Conservation (phyloP, 1,140 invertebrate genomes). For the Belonocnema kinseyi region DNA sequence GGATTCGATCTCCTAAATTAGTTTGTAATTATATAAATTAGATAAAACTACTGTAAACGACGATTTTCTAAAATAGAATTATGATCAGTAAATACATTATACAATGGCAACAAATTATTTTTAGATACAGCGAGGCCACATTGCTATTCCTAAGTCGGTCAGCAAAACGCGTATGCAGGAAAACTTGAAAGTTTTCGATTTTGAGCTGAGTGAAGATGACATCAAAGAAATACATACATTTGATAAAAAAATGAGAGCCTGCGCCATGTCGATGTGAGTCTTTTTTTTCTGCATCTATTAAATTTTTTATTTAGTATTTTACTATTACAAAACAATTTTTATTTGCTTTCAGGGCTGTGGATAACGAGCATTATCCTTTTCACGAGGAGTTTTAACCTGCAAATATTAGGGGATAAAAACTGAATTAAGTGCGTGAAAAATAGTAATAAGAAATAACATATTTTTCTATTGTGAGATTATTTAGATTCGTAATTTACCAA, state of each 20-base stretch:
- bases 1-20: too few relatives aligned
- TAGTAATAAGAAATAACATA: too few relatives aligned
- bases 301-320: conserved; percentile 29
- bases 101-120: conserved; percentile 39
- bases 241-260: conserved; percentile 76
- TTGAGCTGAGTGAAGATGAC: conserved; percentile 80
- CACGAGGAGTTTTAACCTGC: conserved; percentile 58
- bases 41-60: background rate
- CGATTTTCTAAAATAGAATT: too few relatives aligned
- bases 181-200: conserved; percentile 88
- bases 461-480: too few relatives aligned
- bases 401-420: background rate
- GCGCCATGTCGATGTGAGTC: conserved; percentile 69
- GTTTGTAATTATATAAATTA: background rate
- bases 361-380: conserved; percentile 75
- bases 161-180: conserved; percentile 84
- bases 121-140: conserved; percentile 84
- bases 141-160: conserved; percentile 90
- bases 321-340: conserved; percentile 5
- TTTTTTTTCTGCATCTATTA: conserved; percentile 28
- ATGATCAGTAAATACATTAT: background rate
- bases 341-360: conserved; percentile 61
- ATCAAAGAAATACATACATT: conserved; percentile 77
- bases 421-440: too few relatives aligned
- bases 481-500: too few relatives aligned